Evolutionary conservation across 1,140 invertebrate species (phyloP), one percentile per base, ranked within the genome.

Genomic region (Heliconius hermathena): DNA sequence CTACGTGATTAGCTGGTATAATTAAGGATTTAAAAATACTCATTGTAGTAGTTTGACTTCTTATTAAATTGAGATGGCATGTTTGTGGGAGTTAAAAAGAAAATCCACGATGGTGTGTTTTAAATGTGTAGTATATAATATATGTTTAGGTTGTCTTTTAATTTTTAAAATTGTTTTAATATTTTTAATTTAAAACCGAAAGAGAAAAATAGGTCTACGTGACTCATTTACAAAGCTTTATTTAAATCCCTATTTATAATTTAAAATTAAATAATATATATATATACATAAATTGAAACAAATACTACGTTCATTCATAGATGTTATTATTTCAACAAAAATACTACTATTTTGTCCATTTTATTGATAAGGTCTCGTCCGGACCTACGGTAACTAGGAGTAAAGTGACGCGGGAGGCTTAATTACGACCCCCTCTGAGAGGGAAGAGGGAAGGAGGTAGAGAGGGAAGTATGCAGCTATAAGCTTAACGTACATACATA

Each of bases 351-450:
- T 60, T 60, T 70, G 73, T 76, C 71, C 46, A 73, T 71, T 57
- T 76, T 81, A 81, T 81, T 81, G 80, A 76, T 78, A 77, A 76
- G 13, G 76, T 71, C 74, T 78, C 41, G 83, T 81, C 87, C 85
- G 86, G 89, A 91, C 89, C 89, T 91, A 91, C 85, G 83, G 82
- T 87, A 91, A 89, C 88, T 78, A 85, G 84, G 82, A 83, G 85
- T 33, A 73, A 85, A 88, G 87, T 91, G 87, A 89, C 87, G 83
- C 85, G 74, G 74, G 82, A 80, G 79, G 83, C 82, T 87, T 90
- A 89, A 91, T 91, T 91, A 88, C 72, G 18, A 72, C 60, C 26
- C 60, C 26, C 60, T 5, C 9, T 22, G 11, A 22, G 2, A 73
- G 6, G 49, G 74, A 66, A 22, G 74, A 20, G 26, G 76, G 38